Evolutionary conservation across 23 tunicate genomes (phyloP).

Genomic region (Halocynthia roretzi): DNA sequence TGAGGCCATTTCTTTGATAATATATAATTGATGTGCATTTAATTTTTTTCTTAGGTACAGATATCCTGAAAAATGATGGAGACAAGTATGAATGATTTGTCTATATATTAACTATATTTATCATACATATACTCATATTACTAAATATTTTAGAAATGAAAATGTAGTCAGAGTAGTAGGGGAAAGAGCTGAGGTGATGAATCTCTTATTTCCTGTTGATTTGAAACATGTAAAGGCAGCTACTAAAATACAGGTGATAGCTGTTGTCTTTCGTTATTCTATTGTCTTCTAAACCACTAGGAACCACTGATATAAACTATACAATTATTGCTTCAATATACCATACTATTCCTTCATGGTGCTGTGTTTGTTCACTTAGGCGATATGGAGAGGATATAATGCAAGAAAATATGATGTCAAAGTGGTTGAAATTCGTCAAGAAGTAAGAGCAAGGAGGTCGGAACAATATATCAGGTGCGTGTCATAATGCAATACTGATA

Average conservation of each 20-base stretch:
- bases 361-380: slow-evolving; percentile 19
- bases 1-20: no score
- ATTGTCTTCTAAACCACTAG: not conserved
- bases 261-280: not conserved
- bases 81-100: no score
- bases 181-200: no score
- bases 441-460: slow-evolving; percentile 53
- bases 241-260: slow-evolving; percentile 61
- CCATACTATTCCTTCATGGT: not conserved
- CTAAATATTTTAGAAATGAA: no score
- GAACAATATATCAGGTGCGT: slow-evolving; percentile 78
- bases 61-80: no score
- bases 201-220: slow-evolving; percentile 16
- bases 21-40: no score
- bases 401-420: slow-evolving; percentile 49
- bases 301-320: not conserved
- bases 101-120: no score
- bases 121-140: no score
- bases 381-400: slow-evolving; percentile 72
- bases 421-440: slow-evolving; percentile 70
- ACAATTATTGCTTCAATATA: not conserved
- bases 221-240: slow-evolving; percentile 47
- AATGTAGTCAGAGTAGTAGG: no score
- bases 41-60: no score
- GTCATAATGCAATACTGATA: not conserved